A percentile compares a stretch with the other conserved stretches of the same genome.
phyloP scores from a whole-genome alignment of 2,797 vertebrate species.

The Rhadinocentrus ornatus region DNA sequence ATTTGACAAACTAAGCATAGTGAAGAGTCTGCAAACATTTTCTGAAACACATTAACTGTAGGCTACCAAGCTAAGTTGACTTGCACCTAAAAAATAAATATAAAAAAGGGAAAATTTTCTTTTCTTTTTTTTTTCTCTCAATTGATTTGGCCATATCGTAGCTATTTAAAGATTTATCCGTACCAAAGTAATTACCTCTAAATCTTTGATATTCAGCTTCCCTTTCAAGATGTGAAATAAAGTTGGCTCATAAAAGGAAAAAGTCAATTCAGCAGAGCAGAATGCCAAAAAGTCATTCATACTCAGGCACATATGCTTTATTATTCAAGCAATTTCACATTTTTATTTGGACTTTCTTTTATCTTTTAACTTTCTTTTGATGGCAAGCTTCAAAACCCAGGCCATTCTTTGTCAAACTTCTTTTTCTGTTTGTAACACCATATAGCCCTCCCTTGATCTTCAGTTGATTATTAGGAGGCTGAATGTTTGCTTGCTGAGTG shows the following conservation, averaged over 20 bases:
- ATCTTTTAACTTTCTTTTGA: slow-evolving; percentile 35
- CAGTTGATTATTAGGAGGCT: slow-evolving; percentile 55
- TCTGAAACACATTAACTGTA: neutral
- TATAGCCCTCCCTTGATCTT: slow-evolving; percentile 53
- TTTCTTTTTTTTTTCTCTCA: neutral
- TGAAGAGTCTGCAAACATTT: neutral
- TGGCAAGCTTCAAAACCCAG: slow-evolving; percentile 46
- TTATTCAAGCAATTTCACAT: slow-evolving; percentile 50
- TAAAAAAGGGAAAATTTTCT: neutral
- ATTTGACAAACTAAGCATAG: too few species aligned
- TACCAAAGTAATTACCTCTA: slow-evolving; percentile 33
- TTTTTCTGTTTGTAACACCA: slow-evolving; percentile 49
- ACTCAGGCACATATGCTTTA: slow-evolving; percentile 43
- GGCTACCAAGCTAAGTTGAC: neutral
- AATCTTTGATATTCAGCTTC: slow-evolving; percentile 39
- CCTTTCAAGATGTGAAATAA: slow-evolving; percentile 50
- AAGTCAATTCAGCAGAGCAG: slow-evolving; percentile 50
- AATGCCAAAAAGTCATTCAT: slow-evolving; percentile 53
- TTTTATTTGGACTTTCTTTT: slow-evolving; percentile 55
- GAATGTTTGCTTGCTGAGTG: slow-evolving; percentile 49
- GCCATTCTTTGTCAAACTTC: slow-evolving; percentile 37
- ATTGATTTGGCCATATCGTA: slow-evolving; percentile 1
- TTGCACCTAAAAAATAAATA: slow-evolving; percentile 6
- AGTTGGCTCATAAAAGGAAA: slow-evolving; percentile 51
- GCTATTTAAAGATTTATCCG: slow-evolving; percentile 7